A percentile compares a stretch with the other conserved stretches of the same genome.
phyloP scores from a whole-genome alignment of 1,140 invertebrate genomes.

The Psix sp. region DNA sequence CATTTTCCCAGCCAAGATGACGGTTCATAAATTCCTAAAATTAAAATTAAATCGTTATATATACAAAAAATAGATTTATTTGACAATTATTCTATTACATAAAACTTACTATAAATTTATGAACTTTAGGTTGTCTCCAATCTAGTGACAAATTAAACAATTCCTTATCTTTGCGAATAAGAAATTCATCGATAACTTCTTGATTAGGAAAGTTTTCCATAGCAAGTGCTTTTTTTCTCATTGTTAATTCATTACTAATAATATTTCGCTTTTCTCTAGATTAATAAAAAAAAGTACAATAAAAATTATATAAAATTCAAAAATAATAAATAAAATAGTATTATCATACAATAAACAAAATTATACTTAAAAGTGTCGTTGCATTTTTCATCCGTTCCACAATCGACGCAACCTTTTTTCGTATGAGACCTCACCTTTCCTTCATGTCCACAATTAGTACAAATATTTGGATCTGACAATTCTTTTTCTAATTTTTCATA shows the following conservation, averaged over 20 bases:
- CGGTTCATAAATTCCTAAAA: constrained; percentile 81
- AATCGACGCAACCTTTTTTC: constrained; percentile 81
- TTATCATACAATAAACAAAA: constrained; percentile 13
- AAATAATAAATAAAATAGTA: constrained; percentile 18
- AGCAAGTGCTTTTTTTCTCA: constrained; percentile 83
- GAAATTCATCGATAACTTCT: constrained; percentile 86
- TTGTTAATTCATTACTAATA: constrained; percentile 82
- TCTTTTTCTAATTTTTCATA: constrained; percentile 78
- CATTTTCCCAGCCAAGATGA: constrained; percentile 84
- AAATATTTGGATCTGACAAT: constrained; percentile 79
- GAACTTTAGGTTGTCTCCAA: constrained; percentile 83
- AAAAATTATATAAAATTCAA: constrained; percentile 5
- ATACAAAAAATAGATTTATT: too few species aligned
- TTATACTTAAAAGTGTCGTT: constrained; percentile 79
- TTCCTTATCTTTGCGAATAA: constrained; percentile 76
- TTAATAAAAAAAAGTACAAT: background rate
- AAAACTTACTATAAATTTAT: constrained; percentile 80
- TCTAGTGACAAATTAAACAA: constrained; percentile 76
- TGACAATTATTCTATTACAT: constrained; percentile 6
- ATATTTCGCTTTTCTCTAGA: constrained; percentile 77
- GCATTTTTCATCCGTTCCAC: constrained; percentile 80
- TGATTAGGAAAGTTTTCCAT: constrained; percentile 83
- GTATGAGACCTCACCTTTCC: constrained; percentile 80
- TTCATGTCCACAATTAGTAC: constrained; percentile 82
- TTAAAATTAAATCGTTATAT: background rate